Evolutionary conservation across 2,113 vertebrate species (phyloP).

Genomic region (Meleagris gallopavo): DNA sequence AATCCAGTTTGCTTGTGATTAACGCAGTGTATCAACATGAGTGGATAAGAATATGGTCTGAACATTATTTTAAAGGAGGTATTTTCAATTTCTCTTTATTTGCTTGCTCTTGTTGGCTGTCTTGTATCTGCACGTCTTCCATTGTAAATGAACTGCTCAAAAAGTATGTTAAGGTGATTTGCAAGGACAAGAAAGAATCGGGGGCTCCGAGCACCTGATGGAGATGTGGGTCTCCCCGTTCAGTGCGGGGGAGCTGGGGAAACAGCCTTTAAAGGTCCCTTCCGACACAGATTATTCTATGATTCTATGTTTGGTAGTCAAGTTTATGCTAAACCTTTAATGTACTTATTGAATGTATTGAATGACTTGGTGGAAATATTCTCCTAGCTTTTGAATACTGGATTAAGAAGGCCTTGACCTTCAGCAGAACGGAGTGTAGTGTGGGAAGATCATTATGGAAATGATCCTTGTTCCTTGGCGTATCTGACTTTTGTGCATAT

Average conservation of each 20-base stretch:
- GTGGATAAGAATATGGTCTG: background rate
- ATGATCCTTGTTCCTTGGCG: background rate
- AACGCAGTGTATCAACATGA: background rate
- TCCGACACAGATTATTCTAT: too few relatives aligned
- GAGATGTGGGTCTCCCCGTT: too few relatives aligned
- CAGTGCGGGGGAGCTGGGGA: too few relatives aligned
- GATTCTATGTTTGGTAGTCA: background rate
- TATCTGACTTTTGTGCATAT: background rate
- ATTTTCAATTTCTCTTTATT: background rate
- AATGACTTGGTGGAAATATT: background rate
- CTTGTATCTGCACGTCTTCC: background rate
- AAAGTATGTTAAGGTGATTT: background rate
- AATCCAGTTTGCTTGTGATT: background rate
- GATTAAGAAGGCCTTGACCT: background rate
- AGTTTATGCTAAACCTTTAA: background rate
- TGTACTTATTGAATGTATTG: background rate
- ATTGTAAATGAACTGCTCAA: background rate
- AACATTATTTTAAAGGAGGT: background rate
- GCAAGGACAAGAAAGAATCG: background rate
- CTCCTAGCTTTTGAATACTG: background rate
- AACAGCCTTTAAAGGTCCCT: too few relatives aligned
- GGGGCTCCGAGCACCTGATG: too few relatives aligned
- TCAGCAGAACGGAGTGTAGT: background rate
- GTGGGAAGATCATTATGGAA: background rate
- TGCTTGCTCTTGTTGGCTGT: background rate